Percentiles rank a stretch among this genome's conserved stretches.
Conservation (phyloP, 2,888 invertebrate species). For the Cylindroiulus punctatus region DNA sequence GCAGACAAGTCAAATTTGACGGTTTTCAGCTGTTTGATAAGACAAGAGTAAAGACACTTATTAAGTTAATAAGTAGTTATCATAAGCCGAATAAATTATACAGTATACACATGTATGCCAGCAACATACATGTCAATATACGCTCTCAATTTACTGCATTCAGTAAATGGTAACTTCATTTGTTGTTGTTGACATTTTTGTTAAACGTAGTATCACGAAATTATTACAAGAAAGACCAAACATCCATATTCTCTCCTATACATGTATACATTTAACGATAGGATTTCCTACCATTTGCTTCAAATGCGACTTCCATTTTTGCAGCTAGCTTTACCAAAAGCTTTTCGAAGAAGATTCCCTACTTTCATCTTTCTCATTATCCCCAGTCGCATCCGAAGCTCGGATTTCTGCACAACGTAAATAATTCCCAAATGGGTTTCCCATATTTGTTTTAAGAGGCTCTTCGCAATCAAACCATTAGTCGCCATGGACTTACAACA, state of each 20-base stretch:
- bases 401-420: neutral
- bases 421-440: conserved; percentile 14
- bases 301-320: neutral
- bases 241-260: neutral
- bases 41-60: too few relatives aligned
- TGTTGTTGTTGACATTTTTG: too few relatives aligned
- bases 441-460: conserved; percentile 27
- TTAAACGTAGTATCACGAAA: too few relatives aligned
- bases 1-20: too few relatives aligned
- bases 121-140: too few relatives aligned
- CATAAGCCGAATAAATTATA: too few relatives aligned
- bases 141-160: too few relatives aligned
- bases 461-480: conserved; percentile 14
- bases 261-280: neutral
- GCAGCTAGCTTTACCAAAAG: neutral
- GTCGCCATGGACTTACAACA: neutral
- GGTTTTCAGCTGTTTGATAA: too few relatives aligned
- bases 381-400: neutral
- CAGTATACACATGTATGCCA: too few relatives aligned
- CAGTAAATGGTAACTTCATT: too few relatives aligned
- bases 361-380: neutral
- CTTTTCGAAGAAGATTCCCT: neutral
- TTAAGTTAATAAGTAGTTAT: too few relatives aligned
- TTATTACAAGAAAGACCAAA: neutral
- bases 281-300: neutral